Conservation (phyloP, 1,140 invertebrate species). For the Nixonia krombeini region DNA sequence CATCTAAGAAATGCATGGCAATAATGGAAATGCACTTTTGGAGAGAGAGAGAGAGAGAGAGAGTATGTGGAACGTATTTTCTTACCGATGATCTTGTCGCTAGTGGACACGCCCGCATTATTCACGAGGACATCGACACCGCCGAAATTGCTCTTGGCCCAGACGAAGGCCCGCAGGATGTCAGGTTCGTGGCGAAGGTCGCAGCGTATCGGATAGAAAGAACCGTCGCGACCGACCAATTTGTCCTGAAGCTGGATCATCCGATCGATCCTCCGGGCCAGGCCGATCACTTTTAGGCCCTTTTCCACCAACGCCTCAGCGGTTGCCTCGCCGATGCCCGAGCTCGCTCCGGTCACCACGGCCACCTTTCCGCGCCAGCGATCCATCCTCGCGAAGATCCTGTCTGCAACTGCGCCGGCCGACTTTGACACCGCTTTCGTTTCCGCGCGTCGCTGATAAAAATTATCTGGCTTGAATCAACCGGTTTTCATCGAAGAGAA, state of each 20-base stretch:
- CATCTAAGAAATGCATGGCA: conserved; percentile 55
- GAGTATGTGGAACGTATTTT: no score
- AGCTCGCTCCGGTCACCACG: conserved; percentile 81
- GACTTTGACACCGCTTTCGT: background rate
- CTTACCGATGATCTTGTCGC: conserved; percentile 57
- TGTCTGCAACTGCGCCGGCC: conserved; percentile 4
- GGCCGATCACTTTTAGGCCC: conserved; percentile 79
- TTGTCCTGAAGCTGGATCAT: conserved; percentile 68
- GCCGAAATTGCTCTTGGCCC: conserved; percentile 75
- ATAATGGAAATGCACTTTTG: no score
- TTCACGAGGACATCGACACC: conserved; percentile 82
- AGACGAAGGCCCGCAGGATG: conserved; percentile 77
- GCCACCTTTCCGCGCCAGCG: conserved; percentile 78
- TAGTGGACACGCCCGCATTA: conserved; percentile 76
- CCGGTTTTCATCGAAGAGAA: background rate
- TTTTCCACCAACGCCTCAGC: conserved; percentile 72
- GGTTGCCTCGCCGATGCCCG: conserved; percentile 79
- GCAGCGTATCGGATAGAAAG: conserved; percentile 73
- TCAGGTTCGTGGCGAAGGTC: conserved; percentile 79
- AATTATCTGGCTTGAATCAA: conserved; percentile 14
- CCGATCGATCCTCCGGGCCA: conserved; percentile 76
- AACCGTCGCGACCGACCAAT: conserved; percentile 52
- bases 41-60: no score
- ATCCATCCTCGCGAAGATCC: conserved; percentile 72
- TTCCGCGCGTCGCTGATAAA: background rate